Evolutionary conservation across 2,113 vertebrate genomes (phyloP), one percentile per base, ranked within the genome.

Genomic region (Ciconia stormi): DNA sequence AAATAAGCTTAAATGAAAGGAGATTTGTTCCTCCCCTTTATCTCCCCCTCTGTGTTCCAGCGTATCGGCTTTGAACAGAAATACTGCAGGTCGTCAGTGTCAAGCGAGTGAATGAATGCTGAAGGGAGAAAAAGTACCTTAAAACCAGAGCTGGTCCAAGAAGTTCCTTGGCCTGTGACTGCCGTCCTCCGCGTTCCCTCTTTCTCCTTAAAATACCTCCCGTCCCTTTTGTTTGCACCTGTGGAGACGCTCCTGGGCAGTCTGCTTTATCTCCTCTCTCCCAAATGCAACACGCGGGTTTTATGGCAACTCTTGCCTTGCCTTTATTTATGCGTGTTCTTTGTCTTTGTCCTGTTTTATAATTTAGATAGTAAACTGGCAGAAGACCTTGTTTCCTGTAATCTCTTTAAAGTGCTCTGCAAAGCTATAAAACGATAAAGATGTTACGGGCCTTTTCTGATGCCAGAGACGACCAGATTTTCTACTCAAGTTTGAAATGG

Each of bases 161-260:
- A n/a, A 77, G 14, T 10, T 40, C 53, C 23, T 67, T 29, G 30
- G 26, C 47, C 5, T 19, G 11, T 62, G 65, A 8, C 77, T 13
- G 26, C 8, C 0, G 0, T 10, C 56, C 61, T 42, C 5, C 32
- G n/a, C 19, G 1, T 52, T 67, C 40, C 34, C 7, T 58, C 7
- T 26, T 66, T 82, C n/a, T 91, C 67, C 22, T 46, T 47, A 59
- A 88, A 66, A 61, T 25, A 34, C 79, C 11, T 78, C 30, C 40
- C 3, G 3, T 9, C 1, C 10, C 55, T 69, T 44, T 10, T 8
- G 13, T 49, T 77, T n/a, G n/a, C 21, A 22, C n/a, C 73, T 12
- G 10, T 36, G 36, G 59, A 46, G 63, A 18, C 1, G 38, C 58
- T 91, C 20, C 63, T 11, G 49, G 56, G 34, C 30, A 5, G 9